Percentiles rank a stretch among this genome's conserved stretches.
These are phyloP conservation scores for Drosophila stalkeri DNA, from an alignment of 2,888 invertebrate genomes.

Conservation along the genomic window DNA sequence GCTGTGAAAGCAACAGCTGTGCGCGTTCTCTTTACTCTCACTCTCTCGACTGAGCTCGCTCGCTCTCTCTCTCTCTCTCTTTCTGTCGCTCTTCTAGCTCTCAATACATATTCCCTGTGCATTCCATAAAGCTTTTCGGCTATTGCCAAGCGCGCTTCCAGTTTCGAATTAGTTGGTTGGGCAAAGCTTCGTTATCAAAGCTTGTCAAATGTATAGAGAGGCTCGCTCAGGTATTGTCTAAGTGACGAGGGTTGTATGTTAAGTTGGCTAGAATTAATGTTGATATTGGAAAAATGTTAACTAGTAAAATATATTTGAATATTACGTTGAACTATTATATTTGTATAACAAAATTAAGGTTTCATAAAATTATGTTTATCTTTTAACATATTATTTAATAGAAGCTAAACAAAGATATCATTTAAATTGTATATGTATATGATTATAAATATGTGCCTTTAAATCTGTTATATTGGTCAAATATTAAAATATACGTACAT, in stretches of 20 bases:
- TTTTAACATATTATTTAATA: not conserved
- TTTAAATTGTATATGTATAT: not conserved
- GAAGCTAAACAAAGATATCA: not conserved
- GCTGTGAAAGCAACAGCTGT: constrained; percentile 79
- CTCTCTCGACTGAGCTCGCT: constrained; percentile 16
- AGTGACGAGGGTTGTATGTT: constrained; percentile 23
- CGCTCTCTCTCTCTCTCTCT: not conserved
- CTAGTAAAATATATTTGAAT: not conserved
- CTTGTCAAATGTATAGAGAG: constrained; percentile 24
- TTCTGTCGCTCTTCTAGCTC: not conserved
- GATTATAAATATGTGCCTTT: not conserved
- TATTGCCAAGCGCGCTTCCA: constrained; percentile 48
- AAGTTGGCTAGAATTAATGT: not conserved
- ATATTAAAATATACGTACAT: not conserved
- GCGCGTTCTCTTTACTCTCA: constrained; percentile 54
- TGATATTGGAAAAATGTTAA: not conserved
- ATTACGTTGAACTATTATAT: not conserved
- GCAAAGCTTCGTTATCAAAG: constrained; percentile 71
- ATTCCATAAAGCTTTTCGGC: constrained; percentile 49
- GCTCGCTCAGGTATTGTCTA: constrained; percentile 12
- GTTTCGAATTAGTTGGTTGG: constrained; percentile 52
- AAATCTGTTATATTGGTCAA: not conserved
- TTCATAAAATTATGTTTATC: not conserved
- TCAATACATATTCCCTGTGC: constrained; percentile 22
- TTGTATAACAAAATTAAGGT: not conserved